phyloP scores from a whole-genome alignment of 1,140 invertebrate genomes.

The Rhyzopertha dominica region DNA sequence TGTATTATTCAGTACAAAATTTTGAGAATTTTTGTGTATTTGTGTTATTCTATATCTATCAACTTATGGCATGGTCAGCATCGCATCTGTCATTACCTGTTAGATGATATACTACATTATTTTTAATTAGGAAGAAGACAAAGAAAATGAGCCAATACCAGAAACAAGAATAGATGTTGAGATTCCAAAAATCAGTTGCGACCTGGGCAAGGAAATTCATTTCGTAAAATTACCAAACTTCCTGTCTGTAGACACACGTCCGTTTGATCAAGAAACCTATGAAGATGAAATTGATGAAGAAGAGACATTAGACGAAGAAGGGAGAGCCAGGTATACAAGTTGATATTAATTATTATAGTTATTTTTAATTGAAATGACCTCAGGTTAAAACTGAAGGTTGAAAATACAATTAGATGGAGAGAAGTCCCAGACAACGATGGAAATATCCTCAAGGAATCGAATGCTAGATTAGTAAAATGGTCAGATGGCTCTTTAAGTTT shows the following conservation, averaged over 20 bases:
- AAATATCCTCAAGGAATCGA: slow-evolving; percentile 83
- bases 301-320: slow-evolving; percentile 96
- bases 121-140: slow-evolving; percentile 50
- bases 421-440: slow-evolving; percentile 79
- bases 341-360: neutral
- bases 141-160: slow-evolving; percentile 71
- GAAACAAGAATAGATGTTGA: slow-evolving; percentile 95
- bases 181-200: slow-evolving; percentile 90
- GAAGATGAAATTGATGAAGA: slow-evolving; percentile 99
- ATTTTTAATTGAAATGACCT: slow-evolving; percentile 12
- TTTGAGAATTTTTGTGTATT: too few relatives aligned
- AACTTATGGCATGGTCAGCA: too few relatives aligned
- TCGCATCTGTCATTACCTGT: too few relatives aligned
- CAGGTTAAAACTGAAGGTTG: slow-evolving; percentile 85
- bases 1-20: slow-evolving; percentile 10
- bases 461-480: slow-evolving; percentile 94
- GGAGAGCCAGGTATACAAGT: slow-evolving; percentile 65
- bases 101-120: too few relatives aligned
- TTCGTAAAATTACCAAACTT: slow-evolving; percentile 95
- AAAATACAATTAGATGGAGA: slow-evolving; percentile 98
- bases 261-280: slow-evolving; percentile 92
- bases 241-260: slow-evolving; percentile 85
- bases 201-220: slow-evolving; percentile 86
- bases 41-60: too few relatives aligned
- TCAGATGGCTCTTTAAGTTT: slow-evolving; percentile 98